Conservation (phyloP, 92 coral and sea anemone genomes). For the Porites evermanni region DNA sequence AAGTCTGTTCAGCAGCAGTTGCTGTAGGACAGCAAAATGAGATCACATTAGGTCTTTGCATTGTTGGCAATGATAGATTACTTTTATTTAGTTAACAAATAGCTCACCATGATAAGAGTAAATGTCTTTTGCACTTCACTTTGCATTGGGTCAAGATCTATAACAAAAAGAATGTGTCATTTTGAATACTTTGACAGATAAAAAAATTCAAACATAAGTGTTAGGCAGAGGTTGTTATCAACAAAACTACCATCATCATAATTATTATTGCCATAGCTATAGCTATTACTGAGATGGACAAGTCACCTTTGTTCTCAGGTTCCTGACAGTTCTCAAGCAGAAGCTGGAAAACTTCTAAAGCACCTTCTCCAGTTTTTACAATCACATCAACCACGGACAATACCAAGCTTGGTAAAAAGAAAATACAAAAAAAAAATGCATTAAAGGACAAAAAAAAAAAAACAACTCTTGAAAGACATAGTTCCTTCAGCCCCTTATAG, state of each 20-base stretch:
- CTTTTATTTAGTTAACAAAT: background rate
- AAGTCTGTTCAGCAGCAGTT: constrained; percentile 71
- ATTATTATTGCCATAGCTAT: background rate
- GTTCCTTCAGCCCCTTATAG: background rate
- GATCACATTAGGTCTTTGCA: background rate
- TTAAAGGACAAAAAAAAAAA: background rate
- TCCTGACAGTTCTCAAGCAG: constrained; percentile 68
- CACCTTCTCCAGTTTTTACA: constrained; percentile 74
- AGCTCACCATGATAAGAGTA: constrained; percentile 68
- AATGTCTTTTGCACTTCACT: constrained; percentile 76
- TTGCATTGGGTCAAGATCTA: constrained; percentile 53
- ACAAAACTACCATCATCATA: too few species aligned
- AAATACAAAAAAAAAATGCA: too few species aligned
- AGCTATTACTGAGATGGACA: background rate
- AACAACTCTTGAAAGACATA: background rate
- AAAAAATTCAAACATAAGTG: background rate
- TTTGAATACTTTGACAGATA: too few species aligned
- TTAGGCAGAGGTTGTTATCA: background rate
- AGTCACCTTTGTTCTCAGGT: constrained; percentile 42
- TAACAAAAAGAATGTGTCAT: constrained; percentile 14
- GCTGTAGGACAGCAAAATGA: constrained; percentile 44
- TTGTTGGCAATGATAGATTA: too few species aligned
- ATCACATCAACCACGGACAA: constrained; percentile 82
- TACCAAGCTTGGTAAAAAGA: constrained; percentile 63
- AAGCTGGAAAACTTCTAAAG: constrained; percentile 71